Evolutionary conservation across 2,888 invertebrate genomes (phyloP), one percentile per base, ranked within the genome.

Genomic region (Theristus sp.): DNA sequence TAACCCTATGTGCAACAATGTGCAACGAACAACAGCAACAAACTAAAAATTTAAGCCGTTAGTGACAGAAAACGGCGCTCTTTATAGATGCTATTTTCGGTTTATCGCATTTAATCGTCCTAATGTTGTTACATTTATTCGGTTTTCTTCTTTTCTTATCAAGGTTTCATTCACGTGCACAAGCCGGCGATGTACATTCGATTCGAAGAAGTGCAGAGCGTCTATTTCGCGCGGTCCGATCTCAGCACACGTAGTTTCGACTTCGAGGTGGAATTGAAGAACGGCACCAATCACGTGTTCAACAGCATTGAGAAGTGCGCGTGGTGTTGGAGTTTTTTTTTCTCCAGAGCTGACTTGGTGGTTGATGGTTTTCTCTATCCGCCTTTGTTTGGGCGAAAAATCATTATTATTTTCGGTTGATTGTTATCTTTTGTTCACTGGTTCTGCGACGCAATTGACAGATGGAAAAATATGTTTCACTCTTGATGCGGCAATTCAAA

Each of bases 141-240:
- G n/a, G 38, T 38, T 38, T 38, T 38, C 20, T 38, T 38, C 10
- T 13, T 13, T 20, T 38, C 10, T 13, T 38, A 13, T 38, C 54
- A 17, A 25, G 94, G 98, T 17, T 94, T 98, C 73, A 93, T 98
- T 68, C 98, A 91, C 74, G 89, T 98, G 1, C 94, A 96, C 77
- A 98, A 98, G 74, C 98, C 98, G 0, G 94, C 98, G 0, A 83
- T 98, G 63, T 94, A 96, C 71, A 89, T 98, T 63, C 84, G 94
- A 1, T 96, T 94, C 74, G 98, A 98, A 73, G 98, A 98, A 78
- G 86, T 96, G 54, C 10, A 2, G 25, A 69, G 67, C 38, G 76
- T 79, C 47, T 77, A 78, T 67, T 78, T 79, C 66, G 78, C 76
- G 17, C 69, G 78, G 46, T 76, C 76, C 61, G 74, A 76, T 29